phyloP scores from a whole-genome alignment of 2,888 invertebrate species.

The Nomada flava region DNA sequence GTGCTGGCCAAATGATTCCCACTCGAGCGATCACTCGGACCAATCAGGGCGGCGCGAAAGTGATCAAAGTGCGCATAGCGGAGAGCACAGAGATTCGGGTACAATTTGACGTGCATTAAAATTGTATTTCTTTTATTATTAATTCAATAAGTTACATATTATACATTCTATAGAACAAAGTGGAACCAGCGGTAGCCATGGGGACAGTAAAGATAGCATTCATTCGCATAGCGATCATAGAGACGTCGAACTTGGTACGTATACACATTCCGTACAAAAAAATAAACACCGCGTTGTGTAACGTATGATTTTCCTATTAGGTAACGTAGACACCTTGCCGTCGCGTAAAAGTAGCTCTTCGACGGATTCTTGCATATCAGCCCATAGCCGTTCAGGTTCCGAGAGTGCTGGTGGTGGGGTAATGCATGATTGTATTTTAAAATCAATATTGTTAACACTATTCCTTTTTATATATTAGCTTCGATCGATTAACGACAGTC shows the following conservation, averaged over 20 bases:
- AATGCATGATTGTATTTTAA: conserved; percentile 48
- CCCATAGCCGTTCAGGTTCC: conserved; percentile 86
- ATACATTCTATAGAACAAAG: conserved; percentile 77
- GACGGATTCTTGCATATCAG: conserved; percentile 87
- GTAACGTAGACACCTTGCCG: conserved; percentile 81
- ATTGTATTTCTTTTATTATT: neutral
- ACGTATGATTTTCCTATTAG: conserved; percentile 54
- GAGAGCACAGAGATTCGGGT: conserved; percentile 82
- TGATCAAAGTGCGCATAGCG: conserved; percentile 81
- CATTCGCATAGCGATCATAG: conserved; percentile 80
- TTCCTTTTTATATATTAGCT: conserved; percentile 4
- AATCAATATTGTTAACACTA: conserved; percentile 6
- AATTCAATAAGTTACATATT: conserved; percentile 14
- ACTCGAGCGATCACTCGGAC: conserved; percentile 82
- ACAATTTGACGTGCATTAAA: conserved; percentile 27
- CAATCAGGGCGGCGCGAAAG: conserved; percentile 81
- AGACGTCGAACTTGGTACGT: conserved; percentile 79
- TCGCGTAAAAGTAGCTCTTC: conserved; percentile 87
- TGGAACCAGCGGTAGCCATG: conserved; percentile 80
- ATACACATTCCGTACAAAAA: neutral
- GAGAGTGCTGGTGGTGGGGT: conserved; percentile 84
- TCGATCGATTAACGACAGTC: neutral
- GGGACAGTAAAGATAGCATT: conserved; percentile 82
- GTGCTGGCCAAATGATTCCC: conserved; percentile 81
- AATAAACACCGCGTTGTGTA: neutral